Evolutionary conservation across 2,797 vertebrate species (phyloP).

Genomic region (Threskiornis aethiopicus): DNA sequence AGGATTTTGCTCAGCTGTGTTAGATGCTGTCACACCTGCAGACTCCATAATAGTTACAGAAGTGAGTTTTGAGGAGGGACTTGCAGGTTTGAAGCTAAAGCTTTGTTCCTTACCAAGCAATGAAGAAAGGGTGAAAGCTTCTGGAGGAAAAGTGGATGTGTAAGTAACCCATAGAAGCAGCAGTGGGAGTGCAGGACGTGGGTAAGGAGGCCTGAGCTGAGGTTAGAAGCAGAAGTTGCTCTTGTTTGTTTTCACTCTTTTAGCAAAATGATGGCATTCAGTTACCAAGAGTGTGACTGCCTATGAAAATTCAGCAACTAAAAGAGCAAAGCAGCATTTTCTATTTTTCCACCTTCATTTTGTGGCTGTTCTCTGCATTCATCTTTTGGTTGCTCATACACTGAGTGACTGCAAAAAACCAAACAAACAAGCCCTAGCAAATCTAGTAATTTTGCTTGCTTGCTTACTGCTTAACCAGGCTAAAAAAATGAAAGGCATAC

Average conservation of each 20-base stretch:
- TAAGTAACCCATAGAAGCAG: background rate
- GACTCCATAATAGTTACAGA: background rate
- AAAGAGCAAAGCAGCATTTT: background rate
- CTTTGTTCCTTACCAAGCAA: background rate
- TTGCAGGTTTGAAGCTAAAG: background rate
- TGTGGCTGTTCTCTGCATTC: background rate
- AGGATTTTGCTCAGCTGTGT: background rate
- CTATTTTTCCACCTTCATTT: background rate
- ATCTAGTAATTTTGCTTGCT: background rate
- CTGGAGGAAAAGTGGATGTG: background rate
- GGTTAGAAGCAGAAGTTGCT: background rate
- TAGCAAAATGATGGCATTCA: background rate
- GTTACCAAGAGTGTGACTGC: background rate
- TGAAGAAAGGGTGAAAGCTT: background rate
- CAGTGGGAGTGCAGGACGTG: background rate
- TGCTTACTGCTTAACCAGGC: background rate
- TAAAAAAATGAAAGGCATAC: background rate
- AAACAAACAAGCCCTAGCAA: background rate
- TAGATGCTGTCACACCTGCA: background rate
- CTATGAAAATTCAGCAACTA: background rate
- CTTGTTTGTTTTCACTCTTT: background rate
- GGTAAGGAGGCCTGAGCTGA: background rate
- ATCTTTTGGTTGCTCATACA: background rate
- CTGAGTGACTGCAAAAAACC: background rate
- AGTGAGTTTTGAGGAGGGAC: background rate